These are phyloP conservation scores for Acholoe squamosa DNA, from an alignment of 2,888 invertebrate genomes.

Conservation along the genomic window DNA sequence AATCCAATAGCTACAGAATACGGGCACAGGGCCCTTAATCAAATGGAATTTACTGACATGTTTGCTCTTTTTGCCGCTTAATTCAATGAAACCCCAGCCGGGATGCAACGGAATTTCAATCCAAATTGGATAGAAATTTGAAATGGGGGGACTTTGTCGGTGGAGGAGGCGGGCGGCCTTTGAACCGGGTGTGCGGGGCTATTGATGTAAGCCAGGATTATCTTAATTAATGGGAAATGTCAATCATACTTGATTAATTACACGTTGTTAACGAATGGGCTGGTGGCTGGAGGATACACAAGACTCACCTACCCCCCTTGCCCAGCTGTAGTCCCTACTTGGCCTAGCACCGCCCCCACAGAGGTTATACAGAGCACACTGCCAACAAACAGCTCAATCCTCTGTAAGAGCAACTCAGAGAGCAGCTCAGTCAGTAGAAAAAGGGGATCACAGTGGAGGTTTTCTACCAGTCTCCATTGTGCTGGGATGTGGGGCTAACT, in stretches of 20 bases:
- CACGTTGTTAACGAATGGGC: constrained; percentile 40
- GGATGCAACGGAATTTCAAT: constrained; percentile 60
- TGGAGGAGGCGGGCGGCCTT: neutral
- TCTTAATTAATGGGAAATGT: constrained; percentile 61
- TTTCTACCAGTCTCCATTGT: neutral
- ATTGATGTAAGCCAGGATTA: constrained; percentile 48
- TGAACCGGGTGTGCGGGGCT: constrained; percentile 44
- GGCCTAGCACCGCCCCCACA: neutral
- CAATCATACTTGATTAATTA: constrained; percentile 58
- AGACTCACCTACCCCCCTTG: neutral
- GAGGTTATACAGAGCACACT: neutral
- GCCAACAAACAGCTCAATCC: constrained; percentile 4
- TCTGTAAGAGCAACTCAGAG: neutral
- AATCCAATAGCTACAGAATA: constrained; percentile 59
- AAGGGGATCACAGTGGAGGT: neutral
- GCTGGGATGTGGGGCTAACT: constrained; percentile 10
- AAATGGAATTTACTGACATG: constrained; percentile 62
- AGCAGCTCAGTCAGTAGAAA: neutral
- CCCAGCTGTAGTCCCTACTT: too few relatives aligned
- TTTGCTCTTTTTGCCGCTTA: constrained; percentile 57
- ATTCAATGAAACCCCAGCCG: constrained; percentile 54
- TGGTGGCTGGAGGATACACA: constrained; percentile 24
- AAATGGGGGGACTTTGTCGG: constrained; percentile 34
- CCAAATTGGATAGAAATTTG: constrained; percentile 61
- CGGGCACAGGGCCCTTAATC: constrained; percentile 31